phyloP scores from a whole-genome alignment of 2,113 vertebrate genomes.

The Myotis brandtii region DNA sequence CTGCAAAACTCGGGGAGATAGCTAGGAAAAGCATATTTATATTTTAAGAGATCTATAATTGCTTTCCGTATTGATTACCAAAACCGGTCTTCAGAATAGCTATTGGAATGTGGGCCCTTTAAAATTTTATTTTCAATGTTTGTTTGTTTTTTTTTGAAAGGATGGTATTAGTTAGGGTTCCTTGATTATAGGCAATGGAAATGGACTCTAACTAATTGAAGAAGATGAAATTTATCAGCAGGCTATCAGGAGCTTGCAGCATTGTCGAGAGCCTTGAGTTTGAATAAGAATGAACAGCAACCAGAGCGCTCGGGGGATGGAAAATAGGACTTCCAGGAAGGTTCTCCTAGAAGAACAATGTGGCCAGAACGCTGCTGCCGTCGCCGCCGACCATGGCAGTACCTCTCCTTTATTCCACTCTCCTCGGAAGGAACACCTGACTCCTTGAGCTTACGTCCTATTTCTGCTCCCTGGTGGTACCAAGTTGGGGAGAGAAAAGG shows the following conservation, averaged over 20 bases:
- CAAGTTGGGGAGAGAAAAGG: neutral
- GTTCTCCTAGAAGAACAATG: neutral
- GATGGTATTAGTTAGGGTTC: neutral
- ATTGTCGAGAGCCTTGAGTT: neutral
- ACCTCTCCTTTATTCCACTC: neutral
- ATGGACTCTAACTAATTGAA: neutral
- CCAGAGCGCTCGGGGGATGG: neutral
- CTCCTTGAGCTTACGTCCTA: neutral
- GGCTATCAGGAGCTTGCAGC: neutral
- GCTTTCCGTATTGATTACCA: neutral
- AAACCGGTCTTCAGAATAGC: neutral
- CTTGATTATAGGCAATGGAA: neutral
- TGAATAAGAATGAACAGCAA: neutral
- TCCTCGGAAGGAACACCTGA: neutral
- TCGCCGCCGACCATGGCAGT: neutral
- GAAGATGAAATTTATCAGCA: neutral
- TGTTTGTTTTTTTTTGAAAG: neutral
- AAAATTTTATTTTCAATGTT: neutral
- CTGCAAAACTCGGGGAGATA: slow-evolving; percentile 19
- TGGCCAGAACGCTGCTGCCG: no score
- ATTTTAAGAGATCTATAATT: slow-evolving; percentile 55
- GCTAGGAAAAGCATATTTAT: slow-evolving; percentile 52
- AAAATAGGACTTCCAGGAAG: neutral
- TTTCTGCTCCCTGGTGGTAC: neutral
- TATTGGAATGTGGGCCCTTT: neutral